Percentiles rank a stretch among this genome's conserved stretches.
These are phyloP conservation scores for Octodon degus DNA, from an alignment of 2,113 vertebrate genomes.

Conservation along the genomic window DNA sequence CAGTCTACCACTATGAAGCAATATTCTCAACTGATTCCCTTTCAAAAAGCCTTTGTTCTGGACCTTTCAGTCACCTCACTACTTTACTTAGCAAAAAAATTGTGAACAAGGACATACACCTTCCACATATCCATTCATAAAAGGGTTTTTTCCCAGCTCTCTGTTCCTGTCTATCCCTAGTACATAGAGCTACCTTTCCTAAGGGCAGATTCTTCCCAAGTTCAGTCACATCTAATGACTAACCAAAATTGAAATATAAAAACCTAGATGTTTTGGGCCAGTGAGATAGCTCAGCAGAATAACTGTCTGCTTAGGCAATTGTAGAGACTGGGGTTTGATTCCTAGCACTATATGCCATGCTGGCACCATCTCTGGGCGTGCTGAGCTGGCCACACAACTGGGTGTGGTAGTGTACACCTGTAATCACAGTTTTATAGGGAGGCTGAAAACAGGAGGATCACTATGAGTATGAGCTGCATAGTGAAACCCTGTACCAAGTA, in stretches of 20 bases:
- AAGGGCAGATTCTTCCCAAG: background rate
- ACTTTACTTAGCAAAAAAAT: constrained; percentile 6
- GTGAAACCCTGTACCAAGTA: too few species aligned
- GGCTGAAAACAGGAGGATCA: too few species aligned
- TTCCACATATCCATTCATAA: background rate
- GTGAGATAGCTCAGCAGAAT: too few species aligned
- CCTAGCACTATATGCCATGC: too few species aligned
- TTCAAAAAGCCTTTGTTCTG: background rate
- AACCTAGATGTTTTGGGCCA: background rate
- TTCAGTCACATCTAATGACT: background rate
- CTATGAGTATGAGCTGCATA: too few species aligned
- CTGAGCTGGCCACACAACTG: too few species aligned
- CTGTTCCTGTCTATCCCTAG: background rate
- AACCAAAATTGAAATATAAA: constrained; percentile 10
- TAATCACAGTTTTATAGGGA: too few species aligned
- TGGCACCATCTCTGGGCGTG: too few species aligned
- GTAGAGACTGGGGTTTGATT: too few species aligned
- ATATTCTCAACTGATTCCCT: background rate
- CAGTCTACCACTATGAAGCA: background rate
- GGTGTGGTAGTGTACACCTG: too few species aligned
- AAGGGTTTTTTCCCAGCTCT: background rate
- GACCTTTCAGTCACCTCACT: background rate
- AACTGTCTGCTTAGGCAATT: too few species aligned
- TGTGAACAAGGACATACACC: background rate
- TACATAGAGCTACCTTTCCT: background rate